Conservation (phyloP, 2,113 vertebrate genomes). For the Antechinus stuartii region DNA sequence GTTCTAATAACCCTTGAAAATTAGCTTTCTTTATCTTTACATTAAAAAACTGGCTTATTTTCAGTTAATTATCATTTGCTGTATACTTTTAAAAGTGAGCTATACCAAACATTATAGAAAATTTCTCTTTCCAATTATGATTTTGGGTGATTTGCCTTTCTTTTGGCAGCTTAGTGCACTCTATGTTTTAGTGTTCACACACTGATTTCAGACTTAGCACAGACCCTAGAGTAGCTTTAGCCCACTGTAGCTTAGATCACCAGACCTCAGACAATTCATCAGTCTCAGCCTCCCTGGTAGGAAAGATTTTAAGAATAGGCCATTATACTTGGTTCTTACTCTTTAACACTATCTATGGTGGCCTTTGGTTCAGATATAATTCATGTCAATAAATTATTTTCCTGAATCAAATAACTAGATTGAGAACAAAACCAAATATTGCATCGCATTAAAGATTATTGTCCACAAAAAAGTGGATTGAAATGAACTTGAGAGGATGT, state of each 20-base stretch:
- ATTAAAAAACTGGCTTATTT: conserved; percentile 9
- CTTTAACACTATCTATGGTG: background rate
- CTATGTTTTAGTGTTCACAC: background rate
- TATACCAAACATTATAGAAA: background rate
- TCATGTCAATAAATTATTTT: background rate
- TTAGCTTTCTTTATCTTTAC: conserved; percentile 5
- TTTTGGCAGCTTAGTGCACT: background rate
- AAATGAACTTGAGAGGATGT: background rate
- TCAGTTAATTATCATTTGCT: background rate
- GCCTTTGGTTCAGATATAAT: background rate
- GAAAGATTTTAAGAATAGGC: background rate
- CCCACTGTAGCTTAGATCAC: background rate
- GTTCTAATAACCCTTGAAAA: background rate
- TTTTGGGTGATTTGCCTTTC: background rate
- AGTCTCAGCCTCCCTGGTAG: background rate
- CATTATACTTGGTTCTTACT: background rate
- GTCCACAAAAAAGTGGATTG: background rate
- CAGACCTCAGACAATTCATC: background rate
- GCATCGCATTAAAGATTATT: background rate
- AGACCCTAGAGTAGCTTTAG: background rate
- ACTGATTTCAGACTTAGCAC: background rate
- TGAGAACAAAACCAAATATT: background rate
- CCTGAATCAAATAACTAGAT: background rate
- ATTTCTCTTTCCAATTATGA: background rate
- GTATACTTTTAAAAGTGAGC: background rate